A percentile compares a stretch with the other conserved stretches of the same genome.
phyloP scores from a whole-genome alignment of 2,113 vertebrate genomes.

The Salvator merianae region DNA sequence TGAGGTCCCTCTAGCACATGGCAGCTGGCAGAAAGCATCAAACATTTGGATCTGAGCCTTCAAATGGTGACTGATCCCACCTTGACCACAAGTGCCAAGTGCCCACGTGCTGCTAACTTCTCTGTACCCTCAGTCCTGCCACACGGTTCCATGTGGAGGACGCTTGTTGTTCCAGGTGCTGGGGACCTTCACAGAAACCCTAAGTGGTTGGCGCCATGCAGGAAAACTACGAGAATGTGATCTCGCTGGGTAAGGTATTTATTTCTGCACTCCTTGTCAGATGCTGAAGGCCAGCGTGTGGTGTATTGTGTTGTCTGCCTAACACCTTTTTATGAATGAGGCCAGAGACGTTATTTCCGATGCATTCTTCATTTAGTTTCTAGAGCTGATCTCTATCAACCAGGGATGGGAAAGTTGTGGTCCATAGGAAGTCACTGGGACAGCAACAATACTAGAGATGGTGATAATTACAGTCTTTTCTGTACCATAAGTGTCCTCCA shows the following conservation, averaged over 20 bases:
- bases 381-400: too few species aligned
- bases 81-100: background rate
- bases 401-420: too few species aligned
- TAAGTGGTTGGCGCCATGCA: slow-evolving; percentile 15
- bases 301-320: background rate
- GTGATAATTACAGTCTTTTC: background rate
- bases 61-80: background rate
- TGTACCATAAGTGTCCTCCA: background rate
- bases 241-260: slow-evolving; percentile 37
- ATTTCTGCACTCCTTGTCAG: background rate
- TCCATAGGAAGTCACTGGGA: too few species aligned
- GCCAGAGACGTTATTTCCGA: background rate
- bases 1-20: background rate
- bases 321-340: background rate
- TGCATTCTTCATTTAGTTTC: background rate
- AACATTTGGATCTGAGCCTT: background rate
- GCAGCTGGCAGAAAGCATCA: background rate
- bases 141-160: background rate
- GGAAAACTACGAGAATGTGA: slow-evolving; percentile 51
- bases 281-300: too few species aligned
- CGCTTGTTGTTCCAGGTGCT: background rate
- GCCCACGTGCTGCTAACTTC: background rate
- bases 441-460: too few species aligned
- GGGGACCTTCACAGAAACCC: background rate
- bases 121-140: background rate